These are phyloP conservation scores for Spodoptera litura DNA, from an alignment of 1,140 invertebrate genomes.

Conservation along the genomic window DNA sequence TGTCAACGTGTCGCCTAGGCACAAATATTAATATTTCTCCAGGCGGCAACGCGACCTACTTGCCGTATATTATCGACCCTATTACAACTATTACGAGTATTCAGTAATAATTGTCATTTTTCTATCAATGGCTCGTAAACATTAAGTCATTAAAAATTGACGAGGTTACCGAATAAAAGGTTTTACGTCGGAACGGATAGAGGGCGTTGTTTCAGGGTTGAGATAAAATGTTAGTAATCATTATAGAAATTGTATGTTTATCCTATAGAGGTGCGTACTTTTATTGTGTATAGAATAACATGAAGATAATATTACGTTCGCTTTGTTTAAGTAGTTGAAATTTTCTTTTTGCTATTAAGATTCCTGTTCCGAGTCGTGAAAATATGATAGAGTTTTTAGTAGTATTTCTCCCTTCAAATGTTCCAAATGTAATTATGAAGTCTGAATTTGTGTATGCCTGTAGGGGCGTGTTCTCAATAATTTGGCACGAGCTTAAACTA, in stretches of 20 bases:
- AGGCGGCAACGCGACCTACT: background rate
- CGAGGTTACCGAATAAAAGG: conserved; percentile 14
- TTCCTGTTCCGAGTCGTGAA: too few species aligned
- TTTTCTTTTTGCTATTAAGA: too few species aligned
- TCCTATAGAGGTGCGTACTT: too few species aligned
- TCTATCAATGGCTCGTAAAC: conserved; percentile 16
- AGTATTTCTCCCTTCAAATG: too few species aligned
- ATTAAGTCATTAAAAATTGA: conserved; percentile 23
- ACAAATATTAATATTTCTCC: conserved; percentile 31
- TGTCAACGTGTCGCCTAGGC: conserved; percentile 7
- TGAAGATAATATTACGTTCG: too few species aligned
- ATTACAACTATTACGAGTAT: background rate
- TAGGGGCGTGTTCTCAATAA: too few species aligned
- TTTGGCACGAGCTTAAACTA: too few species aligned
- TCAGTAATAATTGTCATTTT: conserved; percentile 26
- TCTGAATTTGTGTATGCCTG: too few species aligned
- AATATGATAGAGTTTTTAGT: too few species aligned
- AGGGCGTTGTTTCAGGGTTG: background rate
- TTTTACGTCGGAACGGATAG: conserved; percentile 3
- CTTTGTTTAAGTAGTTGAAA: too few species aligned
- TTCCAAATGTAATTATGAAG: too few species aligned
- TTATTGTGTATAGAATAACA: background rate
- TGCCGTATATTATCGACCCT: background rate
- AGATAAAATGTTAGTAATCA: conserved; percentile 21
- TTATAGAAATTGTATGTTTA: background rate